Conservation (phyloP, 2,888 invertebrate species). For the Platerodrilus igneus region DNA sequence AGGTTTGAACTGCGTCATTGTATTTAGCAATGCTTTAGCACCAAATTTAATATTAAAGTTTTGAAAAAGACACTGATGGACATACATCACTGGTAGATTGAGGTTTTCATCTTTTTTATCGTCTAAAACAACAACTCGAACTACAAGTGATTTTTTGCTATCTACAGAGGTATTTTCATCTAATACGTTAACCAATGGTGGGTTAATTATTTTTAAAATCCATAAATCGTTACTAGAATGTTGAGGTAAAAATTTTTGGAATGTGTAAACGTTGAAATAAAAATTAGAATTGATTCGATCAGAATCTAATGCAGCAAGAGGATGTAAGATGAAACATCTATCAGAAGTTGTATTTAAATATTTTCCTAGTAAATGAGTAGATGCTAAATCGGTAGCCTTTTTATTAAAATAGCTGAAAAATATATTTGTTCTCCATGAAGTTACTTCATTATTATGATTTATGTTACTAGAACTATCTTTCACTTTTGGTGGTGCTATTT, state of each 20-base stretch:
- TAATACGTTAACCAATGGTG: constrained; percentile 21
- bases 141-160: constrained; percentile 30
- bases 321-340: constrained; percentile 32
- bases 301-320: constrained; percentile 21
- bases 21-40: constrained; percentile 53
- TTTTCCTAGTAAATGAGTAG: constrained; percentile 14
- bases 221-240: constrained; percentile 25
- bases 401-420: constrained; percentile 12
- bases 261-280: constrained; percentile 45
- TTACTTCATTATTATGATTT: no score
- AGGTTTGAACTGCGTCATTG: constrained; percentile 44
- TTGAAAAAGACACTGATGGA: constrained; percentile 53
- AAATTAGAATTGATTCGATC: no score
- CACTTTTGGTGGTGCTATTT: constrained; percentile 27
- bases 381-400: no score
- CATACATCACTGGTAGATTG: constrained; percentile 48
- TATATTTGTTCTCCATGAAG: constrained; percentile 15
- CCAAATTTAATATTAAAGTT: constrained; percentile 56
- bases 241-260: constrained; percentile 26
- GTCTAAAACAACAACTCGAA: constrained; percentile 40
- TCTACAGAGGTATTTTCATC: constrained; percentile 19
- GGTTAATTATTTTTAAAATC: constrained; percentile 28
- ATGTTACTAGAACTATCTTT: no score
- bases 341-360: constrained; percentile 19
- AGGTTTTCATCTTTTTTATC: constrained; percentile 27